Evolutionary conservation across 2,113 vertebrate genomes (phyloP), one percentile per base, ranked within the genome.

Genomic region (Fulica atra): DNA sequence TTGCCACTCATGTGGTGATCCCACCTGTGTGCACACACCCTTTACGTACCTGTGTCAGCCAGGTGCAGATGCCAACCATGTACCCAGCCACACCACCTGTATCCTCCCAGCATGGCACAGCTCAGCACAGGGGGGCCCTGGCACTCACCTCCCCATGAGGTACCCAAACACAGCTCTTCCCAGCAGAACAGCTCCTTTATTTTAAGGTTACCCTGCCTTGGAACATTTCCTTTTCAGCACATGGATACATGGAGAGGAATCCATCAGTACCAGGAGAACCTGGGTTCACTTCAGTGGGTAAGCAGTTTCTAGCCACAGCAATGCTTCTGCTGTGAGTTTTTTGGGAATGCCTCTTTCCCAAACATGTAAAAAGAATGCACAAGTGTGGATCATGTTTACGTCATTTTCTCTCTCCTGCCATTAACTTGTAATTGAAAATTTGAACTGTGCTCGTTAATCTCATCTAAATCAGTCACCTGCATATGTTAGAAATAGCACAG

Each of bases 121-220:
- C 68, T 51, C 48, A 15, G 91, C 16, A 9, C 7, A 1, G 65
- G 1, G 1, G 53, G 42, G 54, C 33, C 16, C 56, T 25, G 63
- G 53, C 53, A 44, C 46, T 60, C 46, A 15, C 3, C 19, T 11
- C 33, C 28, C n/a, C 11, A 2, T 1, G 2, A 77, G 54, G 54
- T 36, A 94, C 79, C 59, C 86, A 42, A 46, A 70, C 59, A 40
- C 16, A 0, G 60, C 69, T 86, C 68, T 35, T 63, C 21, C 65
- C 86, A 64, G 48, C 36, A 88, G 51, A 91, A 56, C 60, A 68
- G 23, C 73, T 80, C 86, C 79, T 96, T 96, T 96, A 96, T 96
- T 96, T 40, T 54, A n/a, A 3, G 1, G 1, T 33, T 4, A 10
- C 25, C 36, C 53, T 46, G 31, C 31, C 33, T 61, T 28, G 26